Base-by-base conservation (phyloP, 2,888 invertebrate species). In the Xanthia togata region DNA sequence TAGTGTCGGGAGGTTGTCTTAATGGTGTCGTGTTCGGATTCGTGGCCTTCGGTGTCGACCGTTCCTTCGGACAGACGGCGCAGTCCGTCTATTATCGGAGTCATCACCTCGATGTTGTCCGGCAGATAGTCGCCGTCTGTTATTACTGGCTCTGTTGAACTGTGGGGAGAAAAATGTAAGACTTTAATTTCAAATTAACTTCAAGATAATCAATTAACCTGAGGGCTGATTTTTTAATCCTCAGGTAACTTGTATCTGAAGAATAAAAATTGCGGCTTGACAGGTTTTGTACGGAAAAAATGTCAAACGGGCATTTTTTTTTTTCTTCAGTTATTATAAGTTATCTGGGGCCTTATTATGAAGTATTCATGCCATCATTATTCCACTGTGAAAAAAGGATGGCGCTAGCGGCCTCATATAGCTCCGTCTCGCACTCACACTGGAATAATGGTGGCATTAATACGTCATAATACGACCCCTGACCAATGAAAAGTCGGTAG, bases 21-120 rank as follows among this genome's bases (percentile, higher is more conserved):
- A 73, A 81, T 71, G 0, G 83, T 81, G 35, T 89, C 90, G 53
- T 83, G 86, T 59, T 91, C 89, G 38, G 89, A 84, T 62, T 92
- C 92, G 14, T 88, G 85, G 20, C 92, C 90, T 26, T 90, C 91
- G 0, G 89, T 91, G 26, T 92, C 92, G 11, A 93, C 92, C 0
- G 86, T 73, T 26, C 90, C 89, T 60, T 93, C 93, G 41, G 90
- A 92, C 41, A 96, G 92, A 0, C 96, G 93, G 55, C 94, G 89
- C 14, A 96, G 89, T 0, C 96, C 96, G 80, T 97, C 96, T 26
- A 96, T 91, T 35, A 96, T 96, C 0, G 96, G 96, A 0, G 95
- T 95, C 94, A 96, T 95, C 2, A 96, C 96, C 86, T 96, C 96
- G 20, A 96, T 95, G 75, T 96, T 96, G 87, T 96, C 96, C 0